Percentiles rank a stretch among this genome's conserved stretches.
Conservation (phyloP, 1,140 invertebrate genomes). For the Zaprionus ghesquierei region DNA sequence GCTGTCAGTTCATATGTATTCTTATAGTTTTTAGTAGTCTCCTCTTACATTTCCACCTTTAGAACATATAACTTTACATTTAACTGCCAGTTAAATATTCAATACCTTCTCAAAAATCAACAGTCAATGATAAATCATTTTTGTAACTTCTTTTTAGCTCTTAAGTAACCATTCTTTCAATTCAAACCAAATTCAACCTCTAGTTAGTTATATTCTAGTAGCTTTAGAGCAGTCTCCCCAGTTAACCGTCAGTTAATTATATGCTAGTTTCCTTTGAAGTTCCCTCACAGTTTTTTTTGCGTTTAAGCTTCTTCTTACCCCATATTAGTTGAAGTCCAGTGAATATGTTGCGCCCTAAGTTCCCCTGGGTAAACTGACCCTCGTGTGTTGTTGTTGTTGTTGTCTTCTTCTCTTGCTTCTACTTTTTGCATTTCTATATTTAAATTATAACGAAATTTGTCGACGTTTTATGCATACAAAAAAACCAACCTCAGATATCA, state of each 20-base stretch:
- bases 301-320: neutral
- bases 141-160: no score
- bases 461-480: conserved; percentile 40
- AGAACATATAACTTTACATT: neutral
- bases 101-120: neutral
- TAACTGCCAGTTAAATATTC: neutral
- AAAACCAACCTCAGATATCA: conserved; percentile 38
- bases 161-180: neutral
- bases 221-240: neutral
- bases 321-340: neutral
- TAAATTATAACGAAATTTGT: conserved; percentile 60
- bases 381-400: neutral
- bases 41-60: no score
- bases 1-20: no score
- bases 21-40: no score
- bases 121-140: no score
- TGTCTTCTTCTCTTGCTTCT: neutral
- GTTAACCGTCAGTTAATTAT: neutral
- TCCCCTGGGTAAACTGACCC: neutral
- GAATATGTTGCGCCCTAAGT: neutral
- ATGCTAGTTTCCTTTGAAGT: neutral
- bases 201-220: neutral
- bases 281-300: neutral
- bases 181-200: neutral
- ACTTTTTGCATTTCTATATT: neutral